Evolutionary conservation across 2,113 vertebrate genomes (phyloP).

Genomic region (Cichladusa arquata): DNA sequence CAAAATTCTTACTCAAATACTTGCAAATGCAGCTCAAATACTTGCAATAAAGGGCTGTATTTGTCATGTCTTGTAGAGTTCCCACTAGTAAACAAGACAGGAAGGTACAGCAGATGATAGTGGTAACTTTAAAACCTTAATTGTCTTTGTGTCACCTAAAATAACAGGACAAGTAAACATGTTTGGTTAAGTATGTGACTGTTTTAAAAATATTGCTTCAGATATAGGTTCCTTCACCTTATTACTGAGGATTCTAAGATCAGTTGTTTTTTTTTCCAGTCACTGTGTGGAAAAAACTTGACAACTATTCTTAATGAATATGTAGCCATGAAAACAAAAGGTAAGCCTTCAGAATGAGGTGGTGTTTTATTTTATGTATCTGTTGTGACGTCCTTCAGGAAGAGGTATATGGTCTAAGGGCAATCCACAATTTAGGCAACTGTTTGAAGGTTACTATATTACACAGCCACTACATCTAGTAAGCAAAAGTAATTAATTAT

Average conservation of each 20-base stretch:
- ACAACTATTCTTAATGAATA: constrained; percentile 96
- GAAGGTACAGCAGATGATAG: background rate
- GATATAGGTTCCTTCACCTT: background rate
- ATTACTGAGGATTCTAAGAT: background rate
- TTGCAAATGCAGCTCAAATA: background rate
- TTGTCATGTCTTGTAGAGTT: background rate
- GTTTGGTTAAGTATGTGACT: background rate
- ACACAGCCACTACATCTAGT: background rate
- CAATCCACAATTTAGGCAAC: background rate
- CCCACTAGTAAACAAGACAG: background rate
- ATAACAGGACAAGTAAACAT: background rate
- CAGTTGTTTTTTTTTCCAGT: constrained; percentile 74
- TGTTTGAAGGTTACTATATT: background rate
- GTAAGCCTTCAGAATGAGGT: constrained; percentile 67
- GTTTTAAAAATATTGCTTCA: background rate
- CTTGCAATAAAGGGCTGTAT: background rate
- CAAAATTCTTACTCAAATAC: background rate
- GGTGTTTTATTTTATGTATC: background rate
- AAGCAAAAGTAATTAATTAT: background rate
- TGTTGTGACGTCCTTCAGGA: background rate
- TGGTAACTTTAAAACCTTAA: background rate
- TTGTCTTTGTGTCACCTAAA: background rate
- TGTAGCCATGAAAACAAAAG: constrained; percentile 91
- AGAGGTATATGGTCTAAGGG: background rate
- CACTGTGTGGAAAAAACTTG: constrained; percentile 94